These are phyloP conservation scores for Lerista edwardsae DNA, from an alignment of 2,797 vertebrate genomes.

Conservation along the genomic window DNA sequence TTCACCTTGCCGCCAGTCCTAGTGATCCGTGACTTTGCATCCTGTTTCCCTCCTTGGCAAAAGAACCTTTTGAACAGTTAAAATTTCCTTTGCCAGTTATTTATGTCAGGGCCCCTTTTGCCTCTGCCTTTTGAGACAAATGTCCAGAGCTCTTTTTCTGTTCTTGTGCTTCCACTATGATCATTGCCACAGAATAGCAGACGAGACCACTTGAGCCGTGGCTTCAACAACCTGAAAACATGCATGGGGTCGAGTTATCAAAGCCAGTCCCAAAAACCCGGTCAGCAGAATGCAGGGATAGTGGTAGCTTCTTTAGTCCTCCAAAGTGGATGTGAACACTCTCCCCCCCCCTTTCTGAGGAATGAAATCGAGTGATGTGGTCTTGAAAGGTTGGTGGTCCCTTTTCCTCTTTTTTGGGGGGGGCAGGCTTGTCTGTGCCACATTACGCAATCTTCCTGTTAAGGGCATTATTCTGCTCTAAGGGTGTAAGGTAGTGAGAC, in stretches of 20 bases:
- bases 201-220: background rate
- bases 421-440: background rate
- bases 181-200: background rate
- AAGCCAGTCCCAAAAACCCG: background rate
- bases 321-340: background rate
- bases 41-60: background rate
- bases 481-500: background rate
- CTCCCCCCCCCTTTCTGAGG: no score
- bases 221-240: background rate
- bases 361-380: rapidly evolving
- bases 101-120: background rate
- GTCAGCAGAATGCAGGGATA: background rate
- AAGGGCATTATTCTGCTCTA: conserved; percentile 29
- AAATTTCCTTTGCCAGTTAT: rapidly evolving
- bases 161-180: background rate
- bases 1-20: background rate
- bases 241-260: rapidly evolving
- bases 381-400: background rate
- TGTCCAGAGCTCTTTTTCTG: no score
- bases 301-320: rapidly evolving
- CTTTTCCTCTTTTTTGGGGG: rapidly evolving
- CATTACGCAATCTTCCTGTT: background rate
- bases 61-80: background rate
- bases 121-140: background rate
- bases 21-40: background rate